Evolutionary conservation across 2,113 vertebrate species (phyloP), one percentile per base, ranked within the genome.

Genomic region (Rhea pennata): DNA sequence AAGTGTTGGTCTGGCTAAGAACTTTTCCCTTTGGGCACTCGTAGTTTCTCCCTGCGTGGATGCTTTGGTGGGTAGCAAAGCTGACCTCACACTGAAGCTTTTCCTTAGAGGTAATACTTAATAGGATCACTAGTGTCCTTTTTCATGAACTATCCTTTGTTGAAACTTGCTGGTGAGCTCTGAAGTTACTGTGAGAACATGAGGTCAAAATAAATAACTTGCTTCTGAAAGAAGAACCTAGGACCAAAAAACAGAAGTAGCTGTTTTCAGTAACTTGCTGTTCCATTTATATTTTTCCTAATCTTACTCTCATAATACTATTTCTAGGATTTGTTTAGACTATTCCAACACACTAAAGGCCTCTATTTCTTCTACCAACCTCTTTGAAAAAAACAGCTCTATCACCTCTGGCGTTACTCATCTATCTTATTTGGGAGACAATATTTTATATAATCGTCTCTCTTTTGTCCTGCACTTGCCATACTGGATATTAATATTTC

Each of bases 261-360:
- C 40, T 46, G 62, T 79, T 91, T 91, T 79, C 71, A 46, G 15
- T 64, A 53, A 58, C 67, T 62, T 83, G 40, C 58, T 71, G 53
- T 75, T 90, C 86, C 77, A 58, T 90, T 94, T 95, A 39, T 72
- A 62, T 48, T 87, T 92, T 92, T 87, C 70, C 92, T 74, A 70
- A 67, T 87, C 70, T 56, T 88, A 36, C 79, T 95, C 54, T 95
- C 72, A 46, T 50, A 62, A 72, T 73, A 56, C 46, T 72, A 48
- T 22, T 79, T 76, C 67, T 50, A 80, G 65, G 71, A 66, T 71
- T 56, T 50, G 44, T 85, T 92, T 84, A 53, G 77, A 77, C 74
- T 73, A 64, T 80, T 93, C 67, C 72, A 93, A 50, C 15, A 44
- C 29, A 15, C 89, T 78, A 64, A 58, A 84, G 40, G 36, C 85